These are phyloP conservation scores for Eulacestoma nigropectus DNA, from an alignment of 2,113 vertebrate genomes.

Conservation along the genomic window DNA sequence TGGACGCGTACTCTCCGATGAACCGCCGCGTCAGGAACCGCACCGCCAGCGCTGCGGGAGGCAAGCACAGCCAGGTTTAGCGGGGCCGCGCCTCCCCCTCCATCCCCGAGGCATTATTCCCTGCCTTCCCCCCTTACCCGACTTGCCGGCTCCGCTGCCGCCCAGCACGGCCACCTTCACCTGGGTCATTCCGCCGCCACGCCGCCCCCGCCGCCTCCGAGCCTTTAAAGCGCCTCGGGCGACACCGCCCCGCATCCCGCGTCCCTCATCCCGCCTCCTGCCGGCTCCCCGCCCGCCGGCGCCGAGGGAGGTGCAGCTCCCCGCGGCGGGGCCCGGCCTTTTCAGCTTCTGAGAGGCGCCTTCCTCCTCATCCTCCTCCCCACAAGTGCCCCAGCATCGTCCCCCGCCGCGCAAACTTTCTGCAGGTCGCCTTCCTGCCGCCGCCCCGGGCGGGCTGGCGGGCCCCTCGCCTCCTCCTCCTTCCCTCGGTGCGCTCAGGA, in stretches of 20 bases:
- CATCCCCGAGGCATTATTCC: rapidly evolving
- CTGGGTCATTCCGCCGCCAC: constrained; percentile 61
- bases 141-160: constrained; percentile 80
- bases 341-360: no score
- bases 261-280: neutral
- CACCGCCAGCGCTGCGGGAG: constrained; percentile 78
- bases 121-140: constrained; percentile 62
- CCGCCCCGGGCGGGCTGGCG: no score
- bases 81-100: no score
- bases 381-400: rapidly evolving
- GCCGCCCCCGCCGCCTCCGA: neutral
- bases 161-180: constrained; percentile 82
- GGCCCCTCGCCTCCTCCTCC: neutral
- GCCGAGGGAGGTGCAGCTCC: neutral
- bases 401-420: neutral
- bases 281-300: neutral
- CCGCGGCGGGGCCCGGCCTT: no score
- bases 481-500: neutral
- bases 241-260: neutral
- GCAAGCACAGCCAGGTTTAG: neutral
- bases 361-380: neutral
- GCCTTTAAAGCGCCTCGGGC: neutral
- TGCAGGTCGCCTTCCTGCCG: no score
- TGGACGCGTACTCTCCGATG: constrained; percentile 84
- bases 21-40: constrained; percentile 82